Conservation (phyloP, 64 coral and sea anemone species). For the Astreopora myriophthalma region DNA sequence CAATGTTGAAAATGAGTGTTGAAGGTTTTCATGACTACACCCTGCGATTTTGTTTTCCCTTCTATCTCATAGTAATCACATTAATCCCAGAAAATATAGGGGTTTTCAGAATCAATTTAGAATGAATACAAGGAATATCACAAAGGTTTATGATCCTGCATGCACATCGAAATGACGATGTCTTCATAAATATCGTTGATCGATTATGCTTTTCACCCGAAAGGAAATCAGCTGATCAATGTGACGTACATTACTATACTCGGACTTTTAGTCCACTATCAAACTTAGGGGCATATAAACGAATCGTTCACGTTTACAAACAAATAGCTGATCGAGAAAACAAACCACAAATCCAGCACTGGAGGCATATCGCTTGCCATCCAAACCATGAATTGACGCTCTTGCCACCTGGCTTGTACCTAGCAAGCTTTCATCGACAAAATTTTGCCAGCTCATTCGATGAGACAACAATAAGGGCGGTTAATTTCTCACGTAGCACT, state of each 20-base stretch:
- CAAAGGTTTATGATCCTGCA: no score
- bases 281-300: not conserved
- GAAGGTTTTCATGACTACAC: no score
- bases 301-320: not conserved
- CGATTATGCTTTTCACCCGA: no score
- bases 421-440: conserved; percentile 94
- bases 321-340: not conserved
- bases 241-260: no score
- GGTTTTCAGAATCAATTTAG: not conserved
- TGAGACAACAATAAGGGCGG: not conserved
- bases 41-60: no score
- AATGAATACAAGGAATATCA: no score
- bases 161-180: no score
- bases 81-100: not conserved
- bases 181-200: no score
- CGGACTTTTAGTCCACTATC: no score
- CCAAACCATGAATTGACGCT: conserved; percentile 91
- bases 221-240: not conserved
- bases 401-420: conserved; percentile 96
- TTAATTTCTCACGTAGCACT: not conserved
- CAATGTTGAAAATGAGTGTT: no score
- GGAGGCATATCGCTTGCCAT: conserved; percentile 79
- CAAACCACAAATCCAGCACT: conserved; percentile 94
- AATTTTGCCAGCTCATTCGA: conserved; percentile 96
- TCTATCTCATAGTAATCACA: no score